Evolutionary conservation across 2,797 vertebrate species (phyloP), one percentile per base, ranked within the genome.

Genomic region (Rousettus madagascariensis): DNA sequence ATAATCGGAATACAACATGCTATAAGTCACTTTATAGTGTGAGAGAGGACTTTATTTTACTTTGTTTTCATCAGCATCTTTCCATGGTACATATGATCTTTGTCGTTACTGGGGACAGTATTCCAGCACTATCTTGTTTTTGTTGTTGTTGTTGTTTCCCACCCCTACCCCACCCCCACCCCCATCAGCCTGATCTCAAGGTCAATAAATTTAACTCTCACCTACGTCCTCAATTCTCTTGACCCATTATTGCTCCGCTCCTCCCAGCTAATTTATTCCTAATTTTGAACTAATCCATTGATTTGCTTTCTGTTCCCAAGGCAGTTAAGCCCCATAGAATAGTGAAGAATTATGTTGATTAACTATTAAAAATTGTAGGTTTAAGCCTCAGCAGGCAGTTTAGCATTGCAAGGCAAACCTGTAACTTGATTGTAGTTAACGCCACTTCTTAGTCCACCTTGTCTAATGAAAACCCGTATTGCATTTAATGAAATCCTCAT

Each of bases 271-370:
- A 26, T 94, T 78, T 82, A 72, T 72, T 26, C 15, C 55, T 53
- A 75, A 95, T 66, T 95, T 93, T 82, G 22, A 20, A 85, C 91
- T 66, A 53, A 91, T 59, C 26, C 15, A 84, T n/a, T 43, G 13
- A 88, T 90, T 33, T 69, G 53, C 49, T 89, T 88, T 85, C 61
- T 89, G 63, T 28, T 96, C 26, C 24, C 28, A 43, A 43, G 38
- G 68, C 36, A 71, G 72, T 46, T 82, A 79, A 96, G 30, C 66
- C 28, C 30, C 28, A 75, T 5, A 59, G 66, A 92, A 63, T 26
- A 93, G n/a, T 87, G 49, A 93, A 82, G 20, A 96, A 87, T 41
- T 82, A 83, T 17, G 12, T 57, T 51, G 26, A 46, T 83, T 69
- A 90, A 69, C 53, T 51, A 22, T 49, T 78, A 77, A 77, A 63